Evolutionary conservation across 2,797 vertebrate genomes (phyloP).

Genomic region (Characodon lateralis): DNA sequence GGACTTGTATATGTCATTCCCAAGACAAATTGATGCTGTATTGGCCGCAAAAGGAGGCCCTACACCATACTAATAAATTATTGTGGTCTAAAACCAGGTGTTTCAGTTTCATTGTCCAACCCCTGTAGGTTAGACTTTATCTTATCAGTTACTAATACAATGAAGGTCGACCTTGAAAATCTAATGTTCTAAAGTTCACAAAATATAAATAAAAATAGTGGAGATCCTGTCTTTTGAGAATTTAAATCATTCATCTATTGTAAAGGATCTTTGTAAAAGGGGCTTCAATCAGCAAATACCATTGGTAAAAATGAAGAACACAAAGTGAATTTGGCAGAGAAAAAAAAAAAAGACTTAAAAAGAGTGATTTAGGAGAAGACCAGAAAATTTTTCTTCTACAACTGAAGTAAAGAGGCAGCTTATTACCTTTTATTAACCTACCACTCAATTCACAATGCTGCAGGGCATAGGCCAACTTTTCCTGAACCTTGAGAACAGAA

Average conservation of each 20-base stretch:
- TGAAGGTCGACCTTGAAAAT: background rate
- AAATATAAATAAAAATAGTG: background rate
- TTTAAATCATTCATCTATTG: background rate
- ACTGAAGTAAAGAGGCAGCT: constrained; percentile 32
- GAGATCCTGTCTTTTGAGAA: no score
- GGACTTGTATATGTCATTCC: no score
- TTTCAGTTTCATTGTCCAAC: no score
- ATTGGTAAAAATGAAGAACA: background rate
- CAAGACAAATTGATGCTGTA: no score
- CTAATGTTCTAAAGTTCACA: background rate
- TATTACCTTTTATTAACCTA: constrained; percentile 30
- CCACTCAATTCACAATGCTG: constrained; percentile 13
- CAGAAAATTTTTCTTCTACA: constrained; percentile 33
- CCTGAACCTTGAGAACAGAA: constrained; percentile 15
- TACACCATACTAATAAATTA: no score
- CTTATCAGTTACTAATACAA: background rate
- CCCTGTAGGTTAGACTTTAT: background rate
- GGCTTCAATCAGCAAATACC: background rate
- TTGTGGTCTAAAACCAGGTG: no score
- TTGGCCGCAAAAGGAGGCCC: no score
- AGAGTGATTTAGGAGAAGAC: background rate
- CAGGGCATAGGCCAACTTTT: constrained; percentile 23
- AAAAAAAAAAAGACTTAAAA: background rate
- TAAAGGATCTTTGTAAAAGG: background rate
- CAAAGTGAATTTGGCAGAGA: background rate